phyloP scores from a whole-genome alignment of 1,140 invertebrate species.

The Drosophila subobscura region DNA sequence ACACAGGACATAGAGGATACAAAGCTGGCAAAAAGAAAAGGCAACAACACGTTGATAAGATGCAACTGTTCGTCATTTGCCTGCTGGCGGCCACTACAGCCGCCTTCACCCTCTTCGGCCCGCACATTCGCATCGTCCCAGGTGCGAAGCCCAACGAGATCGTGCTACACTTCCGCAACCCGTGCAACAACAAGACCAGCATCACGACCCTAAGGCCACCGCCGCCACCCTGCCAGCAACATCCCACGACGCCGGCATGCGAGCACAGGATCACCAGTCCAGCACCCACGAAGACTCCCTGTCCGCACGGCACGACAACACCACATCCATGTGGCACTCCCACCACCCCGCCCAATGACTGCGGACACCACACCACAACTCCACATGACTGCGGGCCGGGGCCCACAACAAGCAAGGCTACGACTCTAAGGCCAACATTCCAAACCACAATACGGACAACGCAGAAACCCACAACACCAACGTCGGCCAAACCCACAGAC shows the following conservation, averaged over 20 bases:
- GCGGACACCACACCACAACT: slow-evolving; percentile 15
- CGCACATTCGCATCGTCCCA: slow-evolving; percentile 59
- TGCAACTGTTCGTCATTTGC: slow-evolving; percentile 57
- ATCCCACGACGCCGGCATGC: slow-evolving; percentile 48
- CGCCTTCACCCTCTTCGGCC: slow-evolving; percentile 59
- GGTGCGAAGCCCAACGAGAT: slow-evolving; percentile 60
- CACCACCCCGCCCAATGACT: slow-evolving; percentile 10
- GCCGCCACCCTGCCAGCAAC: slow-evolving; percentile 37
- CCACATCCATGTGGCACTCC: background rate
- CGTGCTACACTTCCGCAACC: slow-evolving; percentile 61
- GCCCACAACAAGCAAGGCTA: slow-evolving; percentile 12
- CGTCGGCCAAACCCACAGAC: background rate
- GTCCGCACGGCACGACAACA: slow-evolving; percentile 17
- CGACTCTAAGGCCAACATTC: slow-evolving; percentile 27
- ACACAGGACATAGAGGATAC: background rate
- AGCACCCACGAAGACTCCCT: slow-evolving; percentile 16
- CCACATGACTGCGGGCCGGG: slow-evolving; percentile 12
- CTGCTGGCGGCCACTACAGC: slow-evolving; percentile 50
- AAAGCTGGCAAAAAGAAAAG: background rate
- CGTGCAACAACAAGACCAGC: slow-evolving; percentile 64
- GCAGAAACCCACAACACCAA: background rate
- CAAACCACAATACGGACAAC: slow-evolving; percentile 39
- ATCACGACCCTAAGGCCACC: slow-evolving; percentile 53
- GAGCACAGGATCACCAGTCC: slow-evolving; percentile 36
- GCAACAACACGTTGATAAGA: slow-evolving; percentile 18